Evolutionary conservation across 2,797 vertebrate species (phyloP).

Genomic region (Coreius guichenoti): DNA sequence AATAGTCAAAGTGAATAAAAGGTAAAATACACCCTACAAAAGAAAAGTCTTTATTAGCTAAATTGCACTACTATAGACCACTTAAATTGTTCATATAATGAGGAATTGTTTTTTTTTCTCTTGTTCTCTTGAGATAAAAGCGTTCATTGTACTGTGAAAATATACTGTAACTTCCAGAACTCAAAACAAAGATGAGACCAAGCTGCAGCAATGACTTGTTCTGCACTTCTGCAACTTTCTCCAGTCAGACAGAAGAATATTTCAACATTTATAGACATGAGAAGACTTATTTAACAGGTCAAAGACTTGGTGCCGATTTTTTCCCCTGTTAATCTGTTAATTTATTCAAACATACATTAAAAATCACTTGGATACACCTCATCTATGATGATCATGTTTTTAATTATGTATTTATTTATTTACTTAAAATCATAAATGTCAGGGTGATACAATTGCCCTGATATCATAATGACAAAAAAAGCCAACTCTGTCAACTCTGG

Average conservation of each 20-base stretch:
- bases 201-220: background rate
- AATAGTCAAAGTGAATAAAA: background rate
- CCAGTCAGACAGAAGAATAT: background rate
- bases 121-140: slow-evolving; percentile 20
- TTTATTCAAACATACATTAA: background rate
- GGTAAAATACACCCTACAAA: background rate
- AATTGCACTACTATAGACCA: background rate
- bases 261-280: background rate
- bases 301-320: background rate
- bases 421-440: too few relatives aligned
- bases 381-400: background rate
- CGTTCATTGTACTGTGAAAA: background rate
- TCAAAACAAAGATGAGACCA: background rate
- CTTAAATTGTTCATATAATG: background rate
- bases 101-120: background rate
- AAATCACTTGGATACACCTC: background rate
- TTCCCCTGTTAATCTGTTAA: background rate
- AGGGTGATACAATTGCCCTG: too few relatives aligned
- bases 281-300: background rate
- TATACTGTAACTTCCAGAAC: background rate
- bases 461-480: too few relatives aligned
- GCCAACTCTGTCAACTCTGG: too few relatives aligned
- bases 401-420: background rate
- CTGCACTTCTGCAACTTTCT: background rate
- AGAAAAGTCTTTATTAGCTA: slow-evolving; percentile 13